Evolutionary conservation across 2,797 vertebrate species (phyloP), one percentile per base, ranked within the genome.

Genomic region (Amblyraja radiata): DNA sequence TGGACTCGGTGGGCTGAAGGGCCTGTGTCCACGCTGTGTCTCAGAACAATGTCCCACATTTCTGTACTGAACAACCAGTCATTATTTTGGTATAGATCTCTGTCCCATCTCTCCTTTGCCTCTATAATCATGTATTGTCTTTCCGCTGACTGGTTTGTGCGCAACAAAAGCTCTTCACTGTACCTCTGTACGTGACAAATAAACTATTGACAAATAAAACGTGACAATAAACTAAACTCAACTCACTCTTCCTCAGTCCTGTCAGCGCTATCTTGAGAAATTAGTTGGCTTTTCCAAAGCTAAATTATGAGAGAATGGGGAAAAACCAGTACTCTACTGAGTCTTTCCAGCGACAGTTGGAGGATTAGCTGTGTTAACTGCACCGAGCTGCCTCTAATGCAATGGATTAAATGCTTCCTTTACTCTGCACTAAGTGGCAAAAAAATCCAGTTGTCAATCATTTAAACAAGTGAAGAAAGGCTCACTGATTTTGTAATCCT

Each of bases 401-500:
- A 76, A 11, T 76, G 46, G 90, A 92, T 92, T 92, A 92, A 58
- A 74, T n/a, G 73, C 9, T 92, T 92, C 71, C 46, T 54, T 46
- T 46, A 54, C 39, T 16, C 21, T 76, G 21, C 36, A 46, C 18
- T 58, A 73, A 14, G 36, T 92, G 90, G 39, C 23, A 7, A 74
- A n/a, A 6, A 92, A 74, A 71, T n/a, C 68, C 71, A 92, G 32
- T 71, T 76, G 36, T 74, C 71, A 76, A 76, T 92, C 23, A 46
- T n/a, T 92, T 58, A 18, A n/a, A 68, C 84, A 88, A 88, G 18
- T 36, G 58, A 88, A 65, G 83, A 65, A 18, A 1, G 61, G 83
- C 61, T 88, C 83, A 65, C 68, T 39, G 71, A 46, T 74, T 23
- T 92, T 76, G 25, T 92, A 92, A 92, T 92, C 84, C 84, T 88